Evolutionary conservation across 2,888 invertebrate species (phyloP).

Genomic region (Operophtera brumata): DNA sequence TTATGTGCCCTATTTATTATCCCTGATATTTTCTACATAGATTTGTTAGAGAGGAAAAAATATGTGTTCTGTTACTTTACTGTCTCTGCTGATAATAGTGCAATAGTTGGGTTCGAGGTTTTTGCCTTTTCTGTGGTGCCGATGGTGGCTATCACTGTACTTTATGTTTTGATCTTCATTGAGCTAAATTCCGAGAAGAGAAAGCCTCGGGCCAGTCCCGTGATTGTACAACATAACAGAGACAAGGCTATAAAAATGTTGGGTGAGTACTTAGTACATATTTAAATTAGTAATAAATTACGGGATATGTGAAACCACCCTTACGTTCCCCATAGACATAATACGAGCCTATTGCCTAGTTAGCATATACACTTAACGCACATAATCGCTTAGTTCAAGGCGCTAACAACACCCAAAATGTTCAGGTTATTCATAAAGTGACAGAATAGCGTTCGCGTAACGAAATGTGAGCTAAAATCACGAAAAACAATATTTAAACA

Average conservation of each 20-base stretch:
- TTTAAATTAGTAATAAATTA: neutral
- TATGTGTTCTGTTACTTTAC: conserved; percentile 64
- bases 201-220: conserved; percentile 73
- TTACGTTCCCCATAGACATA: too few relatives aligned
- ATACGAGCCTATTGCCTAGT: too few relatives aligned
- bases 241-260: conserved; percentile 88
- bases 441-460: too few relatives aligned
- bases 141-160: conserved; percentile 89
- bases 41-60: conserved; percentile 59
- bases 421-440: too few relatives aligned
- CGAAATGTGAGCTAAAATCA: too few relatives aligned
- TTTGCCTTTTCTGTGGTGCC: conserved; percentile 91
- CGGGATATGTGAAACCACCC: too few relatives aligned
- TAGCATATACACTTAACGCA: too few relatives aligned
- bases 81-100: conserved; percentile 47
- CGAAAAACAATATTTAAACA: too few relatives aligned
- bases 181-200: conserved; percentile 83
- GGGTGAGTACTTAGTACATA: conserved; percentile 79
- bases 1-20: conserved; percentile 85
- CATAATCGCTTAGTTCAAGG: too few relatives aligned
- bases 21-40: conserved; percentile 80
- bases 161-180: conserved; percentile 88
- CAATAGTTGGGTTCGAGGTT: conserved; percentile 80
- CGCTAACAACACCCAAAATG: too few relatives aligned
- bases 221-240: conserved; percentile 62